Base-by-base conservation (phyloP, 2,113 vertebrate genomes). In the Peromyscus californicus region DNA sequence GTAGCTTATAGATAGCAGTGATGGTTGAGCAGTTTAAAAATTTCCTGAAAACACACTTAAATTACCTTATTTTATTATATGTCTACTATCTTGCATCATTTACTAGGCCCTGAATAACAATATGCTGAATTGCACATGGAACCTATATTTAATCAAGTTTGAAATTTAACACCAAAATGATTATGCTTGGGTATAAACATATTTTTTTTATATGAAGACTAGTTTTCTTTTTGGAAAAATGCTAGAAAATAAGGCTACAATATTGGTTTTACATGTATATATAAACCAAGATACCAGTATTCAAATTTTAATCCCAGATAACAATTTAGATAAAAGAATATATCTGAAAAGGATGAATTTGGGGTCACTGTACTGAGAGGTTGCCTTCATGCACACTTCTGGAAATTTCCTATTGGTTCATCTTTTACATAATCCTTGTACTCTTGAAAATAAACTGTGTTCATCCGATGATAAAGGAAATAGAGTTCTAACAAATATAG, bases 381-480 rank as follows among this genome's bases (percentile, higher is more conserved):
- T 54, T 87, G n/a, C 1, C 10, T 89, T 97, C 39, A 91, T 36
- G 42, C 26, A 4, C 39, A 48, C 7, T 90, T 70, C 61, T 89
- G 54, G 70, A 95, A 79, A 90, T 94, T 90, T 63, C 24, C 13
- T 91, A 90, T n/a, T 59, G 4, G 29, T 91, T 89, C 78, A 93
- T 97, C 67, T 92, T 26, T 91, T 97, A 61, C 3, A 88, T 79
- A 84, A 63, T 91, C 57, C 82, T 45, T 83, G 72, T 16, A 96
- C 48, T 10, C 67, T 74, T 92, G 61, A 91, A 96, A 95, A 93
- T 96, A 51, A 54, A 80, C 45, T 88, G 39, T 97, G 78, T 70
- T 98, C 84, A 95, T 19, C 96, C 96, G 88, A 86, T 90, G 75
- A 31, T 0, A 57, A 96, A 78, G 33, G 72, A 97, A 97, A 98